A percentile compares a stretch with the other conserved stretches of the same genome.
These are phyloP conservation scores for Chloroceryle inda DNA, from an alignment of 2,797 vertebrate species.

Conservation along the genomic window DNA sequence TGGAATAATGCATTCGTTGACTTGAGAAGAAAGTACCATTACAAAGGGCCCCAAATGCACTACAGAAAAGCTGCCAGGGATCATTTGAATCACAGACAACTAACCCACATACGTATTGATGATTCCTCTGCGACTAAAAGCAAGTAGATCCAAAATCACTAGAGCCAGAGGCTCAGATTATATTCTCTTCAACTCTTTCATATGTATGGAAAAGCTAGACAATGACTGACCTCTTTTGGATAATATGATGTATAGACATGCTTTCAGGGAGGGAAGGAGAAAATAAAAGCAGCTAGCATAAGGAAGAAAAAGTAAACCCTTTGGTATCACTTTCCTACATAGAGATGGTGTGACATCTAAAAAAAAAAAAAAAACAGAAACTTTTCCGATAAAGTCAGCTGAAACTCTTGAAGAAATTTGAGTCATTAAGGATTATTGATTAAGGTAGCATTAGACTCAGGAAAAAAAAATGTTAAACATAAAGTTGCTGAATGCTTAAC, in stretches of 20 bases:
- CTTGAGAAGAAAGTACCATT: background rate
- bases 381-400: background rate
- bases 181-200: background rate
- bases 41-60: background rate
- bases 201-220: background rate
- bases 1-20: background rate
- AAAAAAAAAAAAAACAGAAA: background rate
- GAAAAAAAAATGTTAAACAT: background rate
- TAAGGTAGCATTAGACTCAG: background rate
- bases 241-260: background rate
- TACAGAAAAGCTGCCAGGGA: background rate
- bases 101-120: background rate
- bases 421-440: background rate
- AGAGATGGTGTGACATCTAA: background rate
- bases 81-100: background rate
- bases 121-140: background rate
- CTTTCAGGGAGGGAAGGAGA: background rate
- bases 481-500: background rate
- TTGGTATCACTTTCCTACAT: background rate
- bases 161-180: background rate
- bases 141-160: background rate
- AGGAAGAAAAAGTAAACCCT: background rate
- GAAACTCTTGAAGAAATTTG: background rate
- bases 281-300: background rate
- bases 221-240: constrained; percentile 25